A percentile compares a stretch with the other conserved stretches of the same genome.
These are phyloP conservation scores for Acanthosepion esculentum DNA, from an alignment of 2,888 invertebrate genomes.

Conservation along the genomic window DNA sequence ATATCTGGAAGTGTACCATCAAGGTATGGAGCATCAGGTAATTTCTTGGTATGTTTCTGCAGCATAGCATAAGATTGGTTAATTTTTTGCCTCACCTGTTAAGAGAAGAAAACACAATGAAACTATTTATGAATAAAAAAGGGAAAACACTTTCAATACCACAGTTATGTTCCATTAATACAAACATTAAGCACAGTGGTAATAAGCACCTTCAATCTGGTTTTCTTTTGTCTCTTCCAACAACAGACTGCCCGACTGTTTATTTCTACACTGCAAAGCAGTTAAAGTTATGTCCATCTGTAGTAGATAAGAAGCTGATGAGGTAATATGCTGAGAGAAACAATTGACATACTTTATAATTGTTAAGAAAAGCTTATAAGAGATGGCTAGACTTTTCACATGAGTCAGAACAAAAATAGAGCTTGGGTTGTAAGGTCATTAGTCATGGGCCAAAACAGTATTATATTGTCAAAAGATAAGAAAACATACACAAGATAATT, in stretches of 20 bases:
- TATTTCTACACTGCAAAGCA: background rate
- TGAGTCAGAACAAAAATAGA: background rate
- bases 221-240: background rate
- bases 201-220: background rate
- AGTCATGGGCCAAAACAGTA: no score
- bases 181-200: background rate
- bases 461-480: no score
- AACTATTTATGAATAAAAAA: background rate
- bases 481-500: no score
- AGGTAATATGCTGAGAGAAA: background rate
- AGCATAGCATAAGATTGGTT: constrained; percentile 64
- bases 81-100: constrained; percentile 65
- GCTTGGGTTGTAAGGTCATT: background rate
- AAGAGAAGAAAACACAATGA: constrained; percentile 38
- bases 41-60: constrained; percentile 51
- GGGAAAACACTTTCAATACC: background rate
- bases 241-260: background rate
- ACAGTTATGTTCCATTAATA: background rate
- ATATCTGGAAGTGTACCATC: constrained; percentile 49
- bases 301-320: no score
- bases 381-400: background rate
- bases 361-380: background rate
- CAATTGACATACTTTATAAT: background rate
- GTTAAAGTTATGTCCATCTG: background rate
- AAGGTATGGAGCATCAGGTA: constrained; percentile 34